Evolutionary conservation across 2,113 vertebrate genomes (phyloP), one percentile per base, ranked within the genome.

Genomic region (Sceloporus undulatus): DNA sequence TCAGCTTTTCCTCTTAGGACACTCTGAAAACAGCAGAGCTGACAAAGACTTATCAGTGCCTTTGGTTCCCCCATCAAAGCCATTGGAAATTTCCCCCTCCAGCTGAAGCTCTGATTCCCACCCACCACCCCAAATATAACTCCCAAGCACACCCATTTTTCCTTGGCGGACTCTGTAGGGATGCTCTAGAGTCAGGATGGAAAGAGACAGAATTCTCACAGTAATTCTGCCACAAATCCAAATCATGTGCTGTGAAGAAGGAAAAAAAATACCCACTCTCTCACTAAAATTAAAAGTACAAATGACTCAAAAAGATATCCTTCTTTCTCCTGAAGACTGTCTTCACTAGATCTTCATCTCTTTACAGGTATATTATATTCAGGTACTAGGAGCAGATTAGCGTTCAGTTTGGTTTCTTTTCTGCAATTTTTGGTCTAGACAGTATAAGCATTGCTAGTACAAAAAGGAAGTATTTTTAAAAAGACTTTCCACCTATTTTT

Each of bases 351-450:
- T 88, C 88, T 85, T 91, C 56, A 91, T 87, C 87, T 89, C 91
- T 91, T 91, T 90, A 65, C 92, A 85, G 90, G 93, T 91, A 85
- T 65, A 83, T 93, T 93, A 91, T 94, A 91, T 93, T 90, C 92
- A 92, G 92, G 91, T 92, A 90, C 78, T 75, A 93, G 94, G 95
- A 90, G 90, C 65, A 93, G 95, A 91, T 59, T 91, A 92, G 88
- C 91, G 94, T 95, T 90, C 90, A 85, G 94, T 95, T 95, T 96
- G 92, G 90, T 94, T 95, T 95, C 90, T 92, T 92, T 96, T 94
- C 92, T 93, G 90, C 94, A 88, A 82, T 98, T 97, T 98, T 98
- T 98, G 97, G 98, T 98, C 96, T 98, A 96, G 94, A 97, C 85
- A 96, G 93, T 95, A 96, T 95, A 96, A 97, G 94, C 95, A 96